Conservation (phyloP, 2,888 invertebrate species). For the Rhagium mordax region DNA sequence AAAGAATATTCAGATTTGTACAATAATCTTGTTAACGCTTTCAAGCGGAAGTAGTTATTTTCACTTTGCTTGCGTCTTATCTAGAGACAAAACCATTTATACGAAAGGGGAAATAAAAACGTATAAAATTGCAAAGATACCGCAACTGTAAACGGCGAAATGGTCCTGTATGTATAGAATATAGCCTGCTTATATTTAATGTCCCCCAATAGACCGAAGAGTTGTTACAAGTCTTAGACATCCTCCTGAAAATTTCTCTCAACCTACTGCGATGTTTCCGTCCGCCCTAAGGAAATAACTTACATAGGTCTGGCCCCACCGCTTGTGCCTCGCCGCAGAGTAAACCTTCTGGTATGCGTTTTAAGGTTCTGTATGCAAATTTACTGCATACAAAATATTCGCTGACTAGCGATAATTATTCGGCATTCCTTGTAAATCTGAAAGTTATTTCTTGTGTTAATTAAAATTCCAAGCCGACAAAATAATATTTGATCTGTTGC, state of each 20-base stretch:
- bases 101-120: constrained; percentile 13
- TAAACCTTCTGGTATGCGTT: constrained; percentile 34
- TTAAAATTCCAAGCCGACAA: constrained; percentile 4
- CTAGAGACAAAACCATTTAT: constrained; percentile 22
- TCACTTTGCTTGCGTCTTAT: constrained; percentile 19
- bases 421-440: constrained; percentile 33
- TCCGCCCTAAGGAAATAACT: constrained; percentile 35
- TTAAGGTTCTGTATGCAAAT: constrained; percentile 30
- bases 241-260: constrained; percentile 22
- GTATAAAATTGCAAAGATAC: constrained; percentile 19
- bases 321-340: constrained; percentile 25
- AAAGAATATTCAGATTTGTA: no score
- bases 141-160: constrained; percentile 12
- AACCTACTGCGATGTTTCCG: constrained; percentile 15
- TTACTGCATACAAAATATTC: constrained; percentile 37
- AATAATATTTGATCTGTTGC: no score
- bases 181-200: constrained; percentile 26
- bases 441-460: not conserved
- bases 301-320: constrained; percentile 30
- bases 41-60: constrained; percentile 12
- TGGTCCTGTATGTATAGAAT: constrained; percentile 22
- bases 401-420: constrained; percentile 23
- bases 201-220: constrained; percentile 27
- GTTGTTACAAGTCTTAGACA: constrained; percentile 26
- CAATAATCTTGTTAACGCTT: constrained; percentile 15